Conservation (phyloP, 2,113 vertebrate species). For the Rhynchomys soricoides region DNA sequence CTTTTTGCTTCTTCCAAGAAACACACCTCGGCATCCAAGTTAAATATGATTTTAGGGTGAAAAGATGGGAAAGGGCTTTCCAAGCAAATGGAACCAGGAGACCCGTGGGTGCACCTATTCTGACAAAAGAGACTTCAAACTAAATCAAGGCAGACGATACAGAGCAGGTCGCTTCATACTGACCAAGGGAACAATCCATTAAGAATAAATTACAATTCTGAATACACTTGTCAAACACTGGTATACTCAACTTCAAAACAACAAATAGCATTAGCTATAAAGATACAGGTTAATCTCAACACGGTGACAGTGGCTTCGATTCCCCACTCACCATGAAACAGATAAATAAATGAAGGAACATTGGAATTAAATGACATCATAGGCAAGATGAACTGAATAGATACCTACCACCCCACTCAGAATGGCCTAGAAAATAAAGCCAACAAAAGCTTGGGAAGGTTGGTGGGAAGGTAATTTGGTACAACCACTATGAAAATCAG, state of each 20-base stretch:
- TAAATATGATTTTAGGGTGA: neutral
- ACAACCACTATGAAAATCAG: neutral
- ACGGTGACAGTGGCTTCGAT: neutral
- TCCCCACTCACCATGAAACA: neutral
- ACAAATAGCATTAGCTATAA: neutral
- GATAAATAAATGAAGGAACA: neutral
- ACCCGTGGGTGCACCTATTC: neutral
- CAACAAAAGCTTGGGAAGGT: neutral
- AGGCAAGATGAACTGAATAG: neutral
- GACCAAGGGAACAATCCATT: neutral
- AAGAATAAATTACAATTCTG: neutral
- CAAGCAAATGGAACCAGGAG: neutral
- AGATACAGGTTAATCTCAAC: neutral
- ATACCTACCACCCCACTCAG: neutral
- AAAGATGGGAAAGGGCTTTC: neutral
- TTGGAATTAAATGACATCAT: neutral
- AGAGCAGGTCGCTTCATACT: neutral
- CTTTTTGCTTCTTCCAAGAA: neutral
- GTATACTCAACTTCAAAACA: neutral
- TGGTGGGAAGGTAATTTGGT: neutral
- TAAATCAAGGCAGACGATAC: neutral
- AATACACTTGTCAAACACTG: neutral
- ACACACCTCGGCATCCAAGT: neutral
- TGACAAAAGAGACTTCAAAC: neutral
- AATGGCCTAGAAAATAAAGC: neutral